Percentiles rank a stretch among this genome's conserved stretches.
Conservation (phyloP, 2,888 invertebrate species). For the Diachrysia chrysitis region DNA sequence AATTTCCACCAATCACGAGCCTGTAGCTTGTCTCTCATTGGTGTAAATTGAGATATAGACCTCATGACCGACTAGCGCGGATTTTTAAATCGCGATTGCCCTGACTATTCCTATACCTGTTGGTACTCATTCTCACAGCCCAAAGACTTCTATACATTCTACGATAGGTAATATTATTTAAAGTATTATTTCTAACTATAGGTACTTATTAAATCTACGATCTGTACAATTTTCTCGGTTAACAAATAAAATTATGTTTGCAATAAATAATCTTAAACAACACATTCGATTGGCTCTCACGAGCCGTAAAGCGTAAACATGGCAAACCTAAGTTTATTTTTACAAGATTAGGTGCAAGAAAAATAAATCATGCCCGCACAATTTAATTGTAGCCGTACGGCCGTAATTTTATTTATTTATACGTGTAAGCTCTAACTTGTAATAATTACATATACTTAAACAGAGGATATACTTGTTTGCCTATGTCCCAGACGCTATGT, state of each 20-base stretch:
- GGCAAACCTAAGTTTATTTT: slow-evolving; percentile 32
- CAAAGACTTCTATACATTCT: slow-evolving; percentile 55
- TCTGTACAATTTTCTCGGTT: slow-evolving; percentile 41
- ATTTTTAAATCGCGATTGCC: no score
- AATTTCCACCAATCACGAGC: no score
- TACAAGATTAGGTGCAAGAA: not conserved
- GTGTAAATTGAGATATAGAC: no score
- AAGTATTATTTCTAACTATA: slow-evolving; percentile 49
- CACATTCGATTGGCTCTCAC: slow-evolving; percentile 24
- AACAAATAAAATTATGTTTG: slow-evolving; percentile 34
- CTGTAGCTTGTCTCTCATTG: no score
- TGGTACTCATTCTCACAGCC: slow-evolving; percentile 75
- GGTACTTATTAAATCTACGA: slow-evolving; percentile 6
- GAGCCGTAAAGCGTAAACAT: slow-evolving; percentile 36
- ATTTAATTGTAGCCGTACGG: not conserved
- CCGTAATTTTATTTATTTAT: not conserved
- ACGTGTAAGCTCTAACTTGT: not conserved
- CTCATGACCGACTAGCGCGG: no score
- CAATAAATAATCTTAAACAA: slow-evolving; percentile 55
- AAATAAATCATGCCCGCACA: slow-evolving; percentile 1
- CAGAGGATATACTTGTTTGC: not conserved
- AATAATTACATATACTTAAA: not conserved
- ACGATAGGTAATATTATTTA: slow-evolving; percentile 31
- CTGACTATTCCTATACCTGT: slow-evolving; percentile 50
- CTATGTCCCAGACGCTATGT: not conserved